Percentiles rank a stretch among this genome's conserved stretches.
phyloP scores from a whole-genome alignment of 2,113 vertebrate species.

The Callopanchax toddi region DNA sequence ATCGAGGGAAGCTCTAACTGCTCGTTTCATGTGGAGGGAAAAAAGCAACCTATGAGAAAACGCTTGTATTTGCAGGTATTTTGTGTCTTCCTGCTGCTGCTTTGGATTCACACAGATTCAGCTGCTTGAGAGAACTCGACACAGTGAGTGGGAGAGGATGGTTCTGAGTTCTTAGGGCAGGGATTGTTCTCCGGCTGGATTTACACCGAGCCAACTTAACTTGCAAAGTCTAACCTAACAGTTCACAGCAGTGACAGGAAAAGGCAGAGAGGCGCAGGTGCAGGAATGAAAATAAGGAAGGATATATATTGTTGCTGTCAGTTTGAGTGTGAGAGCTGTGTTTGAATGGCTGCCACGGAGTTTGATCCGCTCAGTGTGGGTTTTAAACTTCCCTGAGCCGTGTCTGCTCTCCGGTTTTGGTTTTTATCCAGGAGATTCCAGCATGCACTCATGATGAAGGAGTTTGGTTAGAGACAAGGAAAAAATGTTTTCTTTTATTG shows the following conservation, averaged over 20 bases:
- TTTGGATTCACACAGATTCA: constrained; percentile 52
- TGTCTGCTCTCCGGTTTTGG: neutral
- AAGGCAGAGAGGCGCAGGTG: neutral
- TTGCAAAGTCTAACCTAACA: constrained; percentile 8
- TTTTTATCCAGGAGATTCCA: neutral
- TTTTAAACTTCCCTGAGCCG: neutral
- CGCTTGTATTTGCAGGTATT: neutral
- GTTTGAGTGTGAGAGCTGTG: neutral
- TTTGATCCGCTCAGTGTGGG: neutral
- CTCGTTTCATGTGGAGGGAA: neutral
- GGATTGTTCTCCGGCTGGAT: constrained; percentile 16
- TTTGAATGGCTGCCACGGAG: neutral
- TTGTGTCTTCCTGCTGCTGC: constrained; percentile 3
- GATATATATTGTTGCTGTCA: neutral
- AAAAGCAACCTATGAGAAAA: neutral
- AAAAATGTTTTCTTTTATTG: too few species aligned
- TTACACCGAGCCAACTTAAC: constrained; percentile 1
- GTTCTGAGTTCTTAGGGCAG: constrained; percentile 12
- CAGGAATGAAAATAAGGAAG: neutral
- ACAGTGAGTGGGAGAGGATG: neutral
- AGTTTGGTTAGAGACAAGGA: too few species aligned
- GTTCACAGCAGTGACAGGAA: constrained; percentile 4
- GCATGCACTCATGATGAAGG: neutral
- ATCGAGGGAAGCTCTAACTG: neutral
- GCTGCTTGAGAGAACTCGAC: constrained; percentile 5